Evolutionary conservation across 2,113 vertebrate genomes (phyloP), one percentile per base, ranked within the genome.

Genomic region (Canis aureus): DNA sequence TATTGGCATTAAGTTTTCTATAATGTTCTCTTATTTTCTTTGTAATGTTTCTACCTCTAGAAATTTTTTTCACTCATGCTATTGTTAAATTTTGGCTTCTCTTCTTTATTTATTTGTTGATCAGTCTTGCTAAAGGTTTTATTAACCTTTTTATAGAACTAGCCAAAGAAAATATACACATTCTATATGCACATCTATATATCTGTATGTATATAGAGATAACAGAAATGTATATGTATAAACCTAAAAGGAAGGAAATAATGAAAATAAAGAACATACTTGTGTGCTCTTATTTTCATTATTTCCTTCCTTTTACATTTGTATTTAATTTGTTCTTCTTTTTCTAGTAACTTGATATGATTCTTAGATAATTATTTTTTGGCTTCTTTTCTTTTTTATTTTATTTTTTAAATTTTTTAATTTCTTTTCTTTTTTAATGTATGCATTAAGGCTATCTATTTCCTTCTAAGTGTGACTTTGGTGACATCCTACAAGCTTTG

Each of bases 311-410:
- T 69, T 64, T 85, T 80, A 80, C 57, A 32, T 62, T 94, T 80
- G 17, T 7, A 57, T 71, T 89, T 71, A 85, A 91, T 38, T 90
- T 89, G 22, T 20, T 85, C 53, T 92, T 87, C 16, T 92, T 87
- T 92, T 87, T 60, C 62, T 71, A 92, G 19, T 87, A 55, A 80
- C 25, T 79, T 55, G 43, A 71, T 20, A 38, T 96, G 25, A 71
- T 71, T 19, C 22, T 76, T 64, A 78, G 38, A 76, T 22, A n/a
- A 80, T n/a, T 69, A n/a, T 69, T 76, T 80, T 94, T 80, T 73
- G 79, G 9, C 23, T 38, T 35, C 20, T n/a, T 11, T 43, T 62
- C 29, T 62, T 10, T 92, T 74, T 25, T 59, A 62, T 62, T 29
- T 62, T 13, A 38, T 74, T 25, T 59, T 43, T 38, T 38, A 4